These are phyloP conservation scores for Steinernema carpocapsae DNA, from an alignment of 2,888 invertebrate genomes.

Conservation along the genomic window DNA sequence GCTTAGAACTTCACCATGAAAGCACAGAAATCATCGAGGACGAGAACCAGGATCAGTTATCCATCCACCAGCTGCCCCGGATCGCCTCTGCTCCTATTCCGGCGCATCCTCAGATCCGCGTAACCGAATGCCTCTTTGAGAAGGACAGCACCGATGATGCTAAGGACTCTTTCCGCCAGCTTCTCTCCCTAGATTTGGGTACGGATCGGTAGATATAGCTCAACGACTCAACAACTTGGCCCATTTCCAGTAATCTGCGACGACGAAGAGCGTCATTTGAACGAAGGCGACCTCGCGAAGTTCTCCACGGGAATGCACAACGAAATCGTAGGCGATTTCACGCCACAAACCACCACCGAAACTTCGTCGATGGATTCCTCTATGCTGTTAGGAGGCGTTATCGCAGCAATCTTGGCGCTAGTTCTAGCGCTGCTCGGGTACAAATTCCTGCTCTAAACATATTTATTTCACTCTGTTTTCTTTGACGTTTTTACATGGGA, in stretches of 20 bases:
- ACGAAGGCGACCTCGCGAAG: slow-evolving; percentile 21
- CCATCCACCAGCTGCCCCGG: slow-evolving; percentile 25
- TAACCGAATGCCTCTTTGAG: slow-evolving; percentile 21
- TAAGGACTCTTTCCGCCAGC: slow-evolving; percentile 19
- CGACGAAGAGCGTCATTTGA: slow-evolving; percentile 26
- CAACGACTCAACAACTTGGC: too few relatives aligned
- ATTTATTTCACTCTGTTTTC: slow-evolving; percentile 1
- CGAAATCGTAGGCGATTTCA: neutral
- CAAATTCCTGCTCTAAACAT: slow-evolving; percentile 22
- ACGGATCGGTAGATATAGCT: neutral
- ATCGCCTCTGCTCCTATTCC: slow-evolving; percentile 9
- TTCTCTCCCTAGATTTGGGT: slow-evolving; percentile 19
- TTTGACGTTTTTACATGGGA: slow-evolving; percentile 25
- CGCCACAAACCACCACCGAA: neutral
- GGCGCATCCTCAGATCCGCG: slow-evolving; percentile 3
- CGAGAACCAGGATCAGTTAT: slow-evolving; percentile 15
- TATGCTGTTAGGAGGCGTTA: neutral
- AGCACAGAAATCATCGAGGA: slow-evolving; percentile 30
- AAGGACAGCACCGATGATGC: slow-evolving; percentile 29
- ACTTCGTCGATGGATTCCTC: slow-evolving; percentile 22
- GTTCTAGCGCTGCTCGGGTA: neutral
- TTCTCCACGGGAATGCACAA: slow-evolving; percentile 23
- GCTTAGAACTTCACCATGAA: slow-evolving; percentile 14
- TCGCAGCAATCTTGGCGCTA: neutral
- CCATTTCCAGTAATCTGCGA: slow-evolving; percentile 22